A percentile compares a stretch with the other conserved stretches of the same genome.
Conservation (phyloP, 1,140 invertebrate genomes). For the Matsumurasca onukii region DNA sequence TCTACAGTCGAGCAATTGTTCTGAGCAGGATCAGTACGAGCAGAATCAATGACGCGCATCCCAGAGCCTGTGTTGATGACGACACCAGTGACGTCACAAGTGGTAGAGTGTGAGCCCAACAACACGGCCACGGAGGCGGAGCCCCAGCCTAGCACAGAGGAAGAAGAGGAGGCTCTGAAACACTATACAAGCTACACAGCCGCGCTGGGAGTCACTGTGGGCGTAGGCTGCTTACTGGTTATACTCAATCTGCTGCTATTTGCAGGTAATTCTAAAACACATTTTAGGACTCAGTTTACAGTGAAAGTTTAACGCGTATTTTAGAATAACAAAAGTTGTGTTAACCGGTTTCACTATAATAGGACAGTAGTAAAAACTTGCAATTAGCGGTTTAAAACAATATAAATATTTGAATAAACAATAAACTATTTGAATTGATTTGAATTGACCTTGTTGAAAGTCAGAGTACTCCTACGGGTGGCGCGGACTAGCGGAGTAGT, state of each 20-base stretch:
- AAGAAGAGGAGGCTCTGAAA: constrained; percentile 51
- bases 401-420: too few species aligned
- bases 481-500: too few species aligned
- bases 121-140: constrained; percentile 50
- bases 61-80: constrained; percentile 47
- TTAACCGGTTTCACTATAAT: too few species aligned
- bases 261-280: constrained; percentile 65
- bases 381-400: too few species aligned
- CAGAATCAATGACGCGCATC: constrained; percentile 59
- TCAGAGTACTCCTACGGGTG: too few species aligned
- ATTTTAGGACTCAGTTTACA: not conserved
- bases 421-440: too few species aligned
- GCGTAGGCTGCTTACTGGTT: constrained; percentile 82
- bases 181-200: constrained; percentile 72
- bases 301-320: constrained; percentile 54
- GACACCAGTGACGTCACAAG: constrained; percentile 44
- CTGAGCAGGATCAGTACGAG: constrained; percentile 56
- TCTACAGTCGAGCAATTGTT: too few species aligned
- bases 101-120: constrained; percentile 48
- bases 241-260: constrained; percentile 86
- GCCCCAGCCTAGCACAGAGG: constrained; percentile 41
- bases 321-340: too few species aligned
- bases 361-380: too few species aligned
- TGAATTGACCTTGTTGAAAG: too few species aligned
- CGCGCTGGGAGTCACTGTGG: constrained; percentile 84